Evolutionary conservation across 2,888 invertebrate species (phyloP).

Genomic region (Sarcophaga caerulescens): DNA sequence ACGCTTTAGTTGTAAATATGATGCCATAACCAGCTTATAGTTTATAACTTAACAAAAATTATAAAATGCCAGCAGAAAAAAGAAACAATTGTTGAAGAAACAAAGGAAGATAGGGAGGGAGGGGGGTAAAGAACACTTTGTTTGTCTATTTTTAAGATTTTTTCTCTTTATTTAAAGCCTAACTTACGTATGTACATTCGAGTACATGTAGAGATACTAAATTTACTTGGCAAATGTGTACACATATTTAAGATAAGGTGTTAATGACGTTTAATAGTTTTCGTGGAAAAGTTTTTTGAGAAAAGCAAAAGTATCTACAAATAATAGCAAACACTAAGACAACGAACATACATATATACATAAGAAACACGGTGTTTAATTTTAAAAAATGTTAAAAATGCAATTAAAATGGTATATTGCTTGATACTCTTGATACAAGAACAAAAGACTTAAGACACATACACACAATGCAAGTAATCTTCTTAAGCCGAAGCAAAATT

Average conservation of each 20-base stretch:
- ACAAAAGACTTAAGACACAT: conserved; percentile 38
- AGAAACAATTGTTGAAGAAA: neutral
- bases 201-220: neutral
- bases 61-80: conserved; percentile 11
- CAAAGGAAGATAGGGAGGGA: neutral
- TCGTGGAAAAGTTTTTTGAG: conserved; percentile 39
- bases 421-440: neutral
- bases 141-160: conserved; percentile 47
- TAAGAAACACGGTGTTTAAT: conserved; percentile 11
- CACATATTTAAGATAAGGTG: conserved; percentile 56
- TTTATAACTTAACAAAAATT: conserved; percentile 29
- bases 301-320: neutral
- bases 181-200: neutral
- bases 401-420: conserved; percentile 27
- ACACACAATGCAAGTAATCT: neutral
- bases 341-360: neutral
- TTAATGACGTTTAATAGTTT: conserved; percentile 61
- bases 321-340: no score
- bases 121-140: conserved; percentile 21
- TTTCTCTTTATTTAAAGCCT: neutral
- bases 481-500: neutral
- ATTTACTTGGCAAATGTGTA: conserved; percentile 4
- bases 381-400: conserved; percentile 32
- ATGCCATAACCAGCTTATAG: conserved; percentile 12
- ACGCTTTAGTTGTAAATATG: neutral